Base-by-base conservation (phyloP, 2,797 vertebrate genomes). In the Tadarida brasiliensis region DNA sequence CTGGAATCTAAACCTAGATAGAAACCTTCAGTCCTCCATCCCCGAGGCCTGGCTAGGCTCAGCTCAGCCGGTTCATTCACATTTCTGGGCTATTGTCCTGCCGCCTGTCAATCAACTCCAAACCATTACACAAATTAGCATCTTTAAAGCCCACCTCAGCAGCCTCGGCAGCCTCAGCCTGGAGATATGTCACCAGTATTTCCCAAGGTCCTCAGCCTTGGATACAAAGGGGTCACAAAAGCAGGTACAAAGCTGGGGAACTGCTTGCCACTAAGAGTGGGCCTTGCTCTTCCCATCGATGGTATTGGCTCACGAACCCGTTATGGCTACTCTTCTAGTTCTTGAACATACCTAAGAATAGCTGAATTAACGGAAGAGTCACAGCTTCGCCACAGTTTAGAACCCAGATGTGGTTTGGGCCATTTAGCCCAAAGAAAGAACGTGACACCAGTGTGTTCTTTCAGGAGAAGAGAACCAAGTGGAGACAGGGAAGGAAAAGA, bases 81-180 rank as follows among this genome's bases (percentile, higher is more conserved):
- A 11, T 71, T 95, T 84, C 94, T 0, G 15, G 63, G 77, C 57
- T 77, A 97, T 96, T 97, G 95, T 96, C 91, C 87, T 26, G 86
- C n/a, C 30, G 84, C 89, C 89, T 97, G 95, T 96, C 97, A 96
- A 84, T 97, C 96, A 96, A 80, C 88, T 90, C 77, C 68, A 68
- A 92, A 67, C 82, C 93, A 33, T 81, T 83, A 81, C 39, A 84
- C 49, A 96, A 92, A 98, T 97, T 97, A 97, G 93, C 95, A 96
- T 98, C 93, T 97, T 93, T 96, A 97, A 97, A 96, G 95, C 94
- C 61, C 74, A 28, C 59, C 82, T 44, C 39, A 44, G 39, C 39
- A 44, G 39, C 39, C 39, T 85, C 10, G 0, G 59, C 59, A 63
- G 93, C 56, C 49, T 94, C 44, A 28, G 83, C 68, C 35, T 24